Conservation (phyloP, 2,797 vertebrate species). For the Platalea minor region DNA sequence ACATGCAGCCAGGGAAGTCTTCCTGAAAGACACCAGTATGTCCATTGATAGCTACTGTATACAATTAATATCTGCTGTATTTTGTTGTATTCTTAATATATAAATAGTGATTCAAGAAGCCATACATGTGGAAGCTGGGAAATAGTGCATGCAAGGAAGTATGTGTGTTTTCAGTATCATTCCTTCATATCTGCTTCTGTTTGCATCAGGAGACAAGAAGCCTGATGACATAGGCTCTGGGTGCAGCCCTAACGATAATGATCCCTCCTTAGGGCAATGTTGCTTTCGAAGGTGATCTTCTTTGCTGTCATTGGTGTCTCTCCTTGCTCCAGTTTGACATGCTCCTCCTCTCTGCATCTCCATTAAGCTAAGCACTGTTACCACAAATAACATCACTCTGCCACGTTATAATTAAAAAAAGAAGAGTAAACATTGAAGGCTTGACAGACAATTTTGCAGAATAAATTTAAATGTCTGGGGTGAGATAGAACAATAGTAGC, state of each 20-base stretch:
- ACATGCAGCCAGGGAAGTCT: neutral
- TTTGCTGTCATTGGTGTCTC: neutral
- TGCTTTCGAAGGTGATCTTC: neutral
- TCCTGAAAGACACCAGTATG: neutral
- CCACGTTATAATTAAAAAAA: neutral
- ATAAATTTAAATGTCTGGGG: neutral
- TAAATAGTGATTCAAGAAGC: neutral
- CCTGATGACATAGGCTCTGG: neutral
- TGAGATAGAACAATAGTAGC: neutral
- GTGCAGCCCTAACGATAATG: neutral
- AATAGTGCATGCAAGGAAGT: neutral
- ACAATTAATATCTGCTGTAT: neutral
- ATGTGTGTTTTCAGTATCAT: neutral
- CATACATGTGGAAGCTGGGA: neutral
- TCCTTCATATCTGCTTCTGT: neutral
- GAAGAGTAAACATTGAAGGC: neutral
- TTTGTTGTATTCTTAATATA: neutral
- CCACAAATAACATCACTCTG: neutral
- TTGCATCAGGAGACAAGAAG: neutral
- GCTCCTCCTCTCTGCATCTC: neutral
- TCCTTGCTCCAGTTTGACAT: neutral
- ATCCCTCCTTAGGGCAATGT: neutral
- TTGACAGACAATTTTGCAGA: conserved; percentile 11
- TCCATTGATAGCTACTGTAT: neutral
- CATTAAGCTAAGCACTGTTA: neutral